These are phyloP conservation scores for Melierax canorus DNA, from an alignment of 2,113 vertebrate genomes.

Conservation along the genomic window DNA sequence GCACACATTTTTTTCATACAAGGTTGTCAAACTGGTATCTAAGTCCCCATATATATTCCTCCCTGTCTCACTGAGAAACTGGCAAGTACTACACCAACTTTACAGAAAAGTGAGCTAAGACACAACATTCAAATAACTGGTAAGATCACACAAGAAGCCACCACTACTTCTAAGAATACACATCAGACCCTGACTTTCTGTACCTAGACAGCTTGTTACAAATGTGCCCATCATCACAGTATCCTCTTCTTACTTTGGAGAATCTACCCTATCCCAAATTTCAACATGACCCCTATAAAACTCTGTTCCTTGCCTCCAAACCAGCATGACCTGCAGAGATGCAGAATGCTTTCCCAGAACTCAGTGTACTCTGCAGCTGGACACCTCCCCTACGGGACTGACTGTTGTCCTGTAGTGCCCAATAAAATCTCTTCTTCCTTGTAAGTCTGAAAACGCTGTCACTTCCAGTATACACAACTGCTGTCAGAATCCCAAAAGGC, in stretches of 20 bases:
- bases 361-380: neutral
- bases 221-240: neutral
- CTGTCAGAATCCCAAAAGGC: neutral
- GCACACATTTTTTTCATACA: neutral
- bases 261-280: neutral
- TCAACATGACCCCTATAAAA: neutral
- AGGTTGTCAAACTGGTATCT: neutral
- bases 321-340: neutral
- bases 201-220: neutral
- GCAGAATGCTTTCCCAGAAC: neutral
- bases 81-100: neutral
- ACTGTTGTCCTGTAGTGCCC: neutral
- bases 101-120: neutral
- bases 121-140: neutral
- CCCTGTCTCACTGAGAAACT: neutral
- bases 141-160: neutral
- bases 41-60: neutral
- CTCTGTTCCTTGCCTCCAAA: neutral
- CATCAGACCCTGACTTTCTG: neutral
- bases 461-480: conserved; percentile 31
- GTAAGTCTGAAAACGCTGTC: neutral
- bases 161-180: neutral
- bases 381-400: neutral
- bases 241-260: neutral
- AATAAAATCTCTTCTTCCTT: neutral